Percentiles rank a stretch among this genome's conserved stretches.
Conservation (phyloP, 2,113 vertebrate genomes). For the cattle (Bos taurus) region DNA sequence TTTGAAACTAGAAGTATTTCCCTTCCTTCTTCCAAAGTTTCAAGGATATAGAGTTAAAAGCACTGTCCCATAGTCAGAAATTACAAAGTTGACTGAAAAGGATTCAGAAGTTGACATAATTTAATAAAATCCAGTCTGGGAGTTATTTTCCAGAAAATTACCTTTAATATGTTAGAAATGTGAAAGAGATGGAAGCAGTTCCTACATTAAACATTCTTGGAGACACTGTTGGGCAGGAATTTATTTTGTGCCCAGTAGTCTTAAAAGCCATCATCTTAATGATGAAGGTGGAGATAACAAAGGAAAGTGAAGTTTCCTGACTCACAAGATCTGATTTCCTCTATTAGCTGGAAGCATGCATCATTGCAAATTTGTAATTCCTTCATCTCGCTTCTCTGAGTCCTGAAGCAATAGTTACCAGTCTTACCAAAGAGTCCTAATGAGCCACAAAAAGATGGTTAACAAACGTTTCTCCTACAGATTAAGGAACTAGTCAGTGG, state of each 20-base stretch:
- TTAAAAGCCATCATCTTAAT: background rate
- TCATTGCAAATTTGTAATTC: background rate
- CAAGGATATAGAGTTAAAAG: background rate
- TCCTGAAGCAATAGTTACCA: background rate
- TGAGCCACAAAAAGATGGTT: background rate
- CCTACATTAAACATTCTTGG: background rate
- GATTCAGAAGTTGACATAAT: background rate
- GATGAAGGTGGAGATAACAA: conserved; percentile 1
- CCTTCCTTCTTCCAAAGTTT: background rate
- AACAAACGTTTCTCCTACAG: background rate
- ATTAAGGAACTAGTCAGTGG: background rate
- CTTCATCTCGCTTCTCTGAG: background rate
- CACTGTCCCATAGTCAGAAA: background rate
- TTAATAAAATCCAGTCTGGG: background rate
- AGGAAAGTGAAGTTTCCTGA: background rate
- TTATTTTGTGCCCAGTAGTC: background rate
- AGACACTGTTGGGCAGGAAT: background rate
- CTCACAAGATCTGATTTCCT: background rate
- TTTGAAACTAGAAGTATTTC: background rate
- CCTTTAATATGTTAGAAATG: background rate
- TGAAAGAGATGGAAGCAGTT: background rate
- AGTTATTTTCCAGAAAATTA: background rate
- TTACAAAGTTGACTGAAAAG: background rate
- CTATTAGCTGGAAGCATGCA: background rate
- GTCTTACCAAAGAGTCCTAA: background rate